Percentiles rank a stretch among this genome's conserved stretches.
Evolutionary conservation across 1,140 invertebrate species (phyloP).

Genomic region (Hormaphis cornu): DNA sequence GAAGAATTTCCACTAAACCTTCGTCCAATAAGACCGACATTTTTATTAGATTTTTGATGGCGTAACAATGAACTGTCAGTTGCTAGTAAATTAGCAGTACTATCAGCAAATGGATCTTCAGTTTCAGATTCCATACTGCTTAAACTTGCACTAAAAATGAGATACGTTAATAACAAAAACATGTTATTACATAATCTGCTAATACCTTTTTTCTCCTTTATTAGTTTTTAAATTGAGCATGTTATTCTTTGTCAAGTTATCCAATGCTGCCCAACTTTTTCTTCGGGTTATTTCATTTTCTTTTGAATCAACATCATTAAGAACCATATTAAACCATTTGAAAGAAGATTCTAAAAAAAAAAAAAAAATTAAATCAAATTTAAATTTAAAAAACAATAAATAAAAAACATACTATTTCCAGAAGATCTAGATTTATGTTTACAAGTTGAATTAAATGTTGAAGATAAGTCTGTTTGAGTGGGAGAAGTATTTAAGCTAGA

Average conservation of each 20-base stretch:
- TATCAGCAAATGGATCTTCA: conserved; percentile 50
- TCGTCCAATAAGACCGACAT: conserved; percentile 31
- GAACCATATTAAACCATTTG: conserved; percentile 35
- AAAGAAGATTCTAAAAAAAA: conserved; percentile 36
- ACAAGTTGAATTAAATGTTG: conserved; percentile 39
- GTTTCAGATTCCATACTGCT: conserved; percentile 64
- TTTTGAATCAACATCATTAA: conserved; percentile 26
- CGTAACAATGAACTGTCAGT: conserved; percentile 40
- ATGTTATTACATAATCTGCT: neutral
- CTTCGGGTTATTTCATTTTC: conserved; percentile 51
- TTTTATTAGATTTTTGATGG: conserved; percentile 26
- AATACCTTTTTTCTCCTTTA: conserved; percentile 48
- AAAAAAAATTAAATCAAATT: neutral
- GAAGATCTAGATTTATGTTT: conserved; percentile 28
- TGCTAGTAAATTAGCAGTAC: conserved; percentile 44
- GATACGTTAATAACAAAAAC: neutral
- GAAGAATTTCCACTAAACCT: conserved; percentile 55
- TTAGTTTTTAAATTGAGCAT: conserved; percentile 44
- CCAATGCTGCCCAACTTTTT: conserved; percentile 72
- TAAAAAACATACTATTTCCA: conserved; percentile 33
- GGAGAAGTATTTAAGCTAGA: conserved; percentile 46
- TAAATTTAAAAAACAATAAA: neutral
- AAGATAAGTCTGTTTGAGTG: conserved; percentile 40
- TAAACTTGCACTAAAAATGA: conserved; percentile 52
- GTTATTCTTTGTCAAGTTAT: conserved; percentile 46